phyloP scores from a whole-genome alignment of 1,140 invertebrate genomes.

The Bursaphelenchus mucronatus region DNA sequence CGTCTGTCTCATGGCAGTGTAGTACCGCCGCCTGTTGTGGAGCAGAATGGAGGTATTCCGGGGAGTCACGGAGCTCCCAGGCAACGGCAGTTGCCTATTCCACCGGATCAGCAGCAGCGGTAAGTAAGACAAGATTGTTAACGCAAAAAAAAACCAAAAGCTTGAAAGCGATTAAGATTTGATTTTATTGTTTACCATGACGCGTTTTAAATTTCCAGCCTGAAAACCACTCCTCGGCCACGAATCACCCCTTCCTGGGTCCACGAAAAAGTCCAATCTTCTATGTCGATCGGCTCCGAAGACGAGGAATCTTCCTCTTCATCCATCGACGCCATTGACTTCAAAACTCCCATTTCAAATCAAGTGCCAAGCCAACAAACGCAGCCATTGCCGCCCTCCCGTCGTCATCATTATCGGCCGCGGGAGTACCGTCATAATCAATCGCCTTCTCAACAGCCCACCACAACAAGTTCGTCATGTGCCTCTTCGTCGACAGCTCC shows the following conservation, averaged over 20 bases:
- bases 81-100: constrained; percentile 42
- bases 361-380: background rate
- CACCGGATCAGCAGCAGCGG: constrained; percentile 50
- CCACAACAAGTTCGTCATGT: background rate
- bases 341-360: constrained; percentile 17
- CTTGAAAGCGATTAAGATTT: constrained; percentile 1
- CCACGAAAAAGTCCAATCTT: constrained; percentile 58
- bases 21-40: background rate
- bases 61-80: background rate
- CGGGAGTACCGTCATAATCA: constrained; percentile 11
- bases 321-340: constrained; percentile 19
- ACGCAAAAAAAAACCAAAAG: background rate
- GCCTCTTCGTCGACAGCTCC: background rate
- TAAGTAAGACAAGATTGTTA: constrained; percentile 1
- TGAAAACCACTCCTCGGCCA: constrained; percentile 52
- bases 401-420: constrained; percentile 23
- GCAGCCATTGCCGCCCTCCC: constrained; percentile 17
- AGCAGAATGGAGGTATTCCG: background rate
- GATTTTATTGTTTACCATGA: background rate
- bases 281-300: constrained; percentile 56
- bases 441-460: background rate
- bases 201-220: constrained; percentile 24
- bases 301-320: constrained; percentile 42
- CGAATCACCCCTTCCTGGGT: constrained; percentile 59
- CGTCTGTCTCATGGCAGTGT: constrained; percentile 2